Percentiles rank a stretch among this genome's conserved stretches.
phyloP scores from a whole-genome alignment of 2,888 invertebrate species.

The Matsumyia berberina region DNA sequence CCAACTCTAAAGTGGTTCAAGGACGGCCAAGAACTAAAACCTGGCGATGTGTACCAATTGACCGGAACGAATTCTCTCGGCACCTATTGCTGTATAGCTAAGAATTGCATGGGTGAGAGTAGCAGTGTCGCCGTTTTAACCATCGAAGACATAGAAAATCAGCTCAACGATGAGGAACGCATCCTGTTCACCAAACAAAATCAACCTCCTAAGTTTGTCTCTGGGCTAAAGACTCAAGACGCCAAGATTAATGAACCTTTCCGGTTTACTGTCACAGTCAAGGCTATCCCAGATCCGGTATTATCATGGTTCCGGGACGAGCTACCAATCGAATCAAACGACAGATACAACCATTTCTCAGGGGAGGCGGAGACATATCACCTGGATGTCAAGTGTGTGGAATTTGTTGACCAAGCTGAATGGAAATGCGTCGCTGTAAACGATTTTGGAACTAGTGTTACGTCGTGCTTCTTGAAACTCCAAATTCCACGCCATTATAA shows the following conservation, averaged over 20 bases:
- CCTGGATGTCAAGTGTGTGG: constrained; percentile 89
- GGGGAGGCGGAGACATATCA: constrained; percentile 90
- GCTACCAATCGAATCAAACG: constrained; percentile 88
- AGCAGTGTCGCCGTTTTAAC: constrained; percentile 94
- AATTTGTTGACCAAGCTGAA: constrained; percentile 94
- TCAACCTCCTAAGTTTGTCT: constrained; percentile 93
- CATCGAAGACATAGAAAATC: constrained; percentile 95
- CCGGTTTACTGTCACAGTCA: constrained; percentile 92
- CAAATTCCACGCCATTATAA: constrained; percentile 95
- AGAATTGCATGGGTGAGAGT: constrained; percentile 95
- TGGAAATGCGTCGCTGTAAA: constrained; percentile 96
- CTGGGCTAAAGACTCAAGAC: constrained; percentile 92
- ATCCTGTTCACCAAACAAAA: constrained; percentile 87
- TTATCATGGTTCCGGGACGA: constrained; percentile 96
- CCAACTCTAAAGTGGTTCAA: constrained; percentile 95
- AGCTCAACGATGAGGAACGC: constrained; percentile 93
- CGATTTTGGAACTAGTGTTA: constrained; percentile 94
- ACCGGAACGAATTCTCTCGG: constrained; percentile 95
- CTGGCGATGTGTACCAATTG: constrained; percentile 95
- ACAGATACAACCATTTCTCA: constrained; percentile 88
- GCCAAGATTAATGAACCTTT: constrained; percentile 93
- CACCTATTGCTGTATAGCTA: constrained; percentile 94
- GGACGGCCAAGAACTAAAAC: constrained; percentile 95
- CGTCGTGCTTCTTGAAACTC: constrained; percentile 93
- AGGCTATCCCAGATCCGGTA: constrained; percentile 91